Base-by-base conservation (phyloP, 1,140 invertebrate genomes). In the Calycopis cecrops region DNA sequence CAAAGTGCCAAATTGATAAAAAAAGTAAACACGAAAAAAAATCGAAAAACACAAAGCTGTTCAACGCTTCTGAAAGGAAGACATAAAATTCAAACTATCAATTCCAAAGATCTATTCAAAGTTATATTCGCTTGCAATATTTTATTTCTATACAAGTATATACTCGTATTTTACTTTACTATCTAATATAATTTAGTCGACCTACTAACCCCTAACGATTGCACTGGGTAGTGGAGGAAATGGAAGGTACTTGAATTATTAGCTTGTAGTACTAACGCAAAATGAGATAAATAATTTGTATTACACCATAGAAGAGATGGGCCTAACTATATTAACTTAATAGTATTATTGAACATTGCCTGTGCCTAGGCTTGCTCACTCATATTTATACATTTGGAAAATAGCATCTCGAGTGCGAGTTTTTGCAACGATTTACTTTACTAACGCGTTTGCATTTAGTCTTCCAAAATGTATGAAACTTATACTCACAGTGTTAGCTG, bases 171-270 rank as follows among this genome's bases (percentile, higher is more conserved):
- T 28, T 28, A 28, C 21, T 28, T 28, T 3, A n/a, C 12, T 37
- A 40, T 1, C 10, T 44, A 44, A 44, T 44, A 9, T 44, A 18
- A 16, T 44, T 44, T 44, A 44, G 12, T 44, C 40, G 40, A 16
- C 40, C 40, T 44, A 44, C 40, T 9, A 28, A n/a, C 40, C 28
- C 12, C 12, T 44, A 44, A 33, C 38, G 17, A n/a, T 54, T 9
- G 18, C 28, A 52, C 28, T 66, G 71, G 72, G 67, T 65, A 72
- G 71, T 71, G 60, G 76, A 82, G 62, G 79, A 18, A 37, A 14
- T 44, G 16, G 35, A 37, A 40, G 40, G 16, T 44, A 44, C 40
- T 44, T 44, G 14, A 28, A 28, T 3, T 6, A 28, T 2, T 28
- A 3, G 2, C 2, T 28, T 28, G 6, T 28, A 3, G 21, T 28